Evolutionary conservation across 2,888 invertebrate species (phyloP), one percentile per base, ranked within the genome.

Genomic region (Lasioglossum leucozonium): DNA sequence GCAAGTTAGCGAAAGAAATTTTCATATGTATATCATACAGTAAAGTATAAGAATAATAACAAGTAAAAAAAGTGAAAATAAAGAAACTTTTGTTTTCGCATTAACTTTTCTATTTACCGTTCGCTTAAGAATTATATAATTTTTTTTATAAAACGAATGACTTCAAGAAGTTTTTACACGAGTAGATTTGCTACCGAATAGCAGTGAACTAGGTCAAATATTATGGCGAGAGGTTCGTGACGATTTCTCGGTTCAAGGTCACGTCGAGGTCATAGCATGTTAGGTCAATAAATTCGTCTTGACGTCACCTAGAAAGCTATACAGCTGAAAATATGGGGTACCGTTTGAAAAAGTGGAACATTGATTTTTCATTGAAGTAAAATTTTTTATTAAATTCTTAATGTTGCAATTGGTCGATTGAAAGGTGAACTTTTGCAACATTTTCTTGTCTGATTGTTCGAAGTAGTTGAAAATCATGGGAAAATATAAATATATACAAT

Each of bases 201-300:
- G 4, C n/a, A n/a, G 55, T 55, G 55, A 55, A n/a, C 55, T 55
- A 55, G 55, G 55, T 55, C 55, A 55, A 55, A 55, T 55, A 55
- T 55, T 55, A 55, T 55, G n/a, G 4, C n/a, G 55, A 55, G 11
- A n/a, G n/a, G 55, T n/a, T 55, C 55, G 55, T 55, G n/a, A 55
- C n/a, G n/a, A 55, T n/a, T 55, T n/a, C 1, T 55, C 11, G 11
- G n/a, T 11, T 55, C n/a, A n/a, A 55, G n/a, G 55, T 55, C n/a
- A 55, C 55, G 22, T 55, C 11, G 55, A 55, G n/a, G n/a, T n/a
- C 10, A 55, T n/a, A n/a, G 55, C n/a, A n/a, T 55, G 11, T 55
- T 55, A 55, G 11, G 55, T 55, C 55, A 55, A 55, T 55, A 55
- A 55, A 55, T 55, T 55, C 55, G n/a, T 55, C n/a, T 55, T 55